Base-by-base conservation (phyloP, 1,140 invertebrate species). In the Euborellia annulipes region DNA sequence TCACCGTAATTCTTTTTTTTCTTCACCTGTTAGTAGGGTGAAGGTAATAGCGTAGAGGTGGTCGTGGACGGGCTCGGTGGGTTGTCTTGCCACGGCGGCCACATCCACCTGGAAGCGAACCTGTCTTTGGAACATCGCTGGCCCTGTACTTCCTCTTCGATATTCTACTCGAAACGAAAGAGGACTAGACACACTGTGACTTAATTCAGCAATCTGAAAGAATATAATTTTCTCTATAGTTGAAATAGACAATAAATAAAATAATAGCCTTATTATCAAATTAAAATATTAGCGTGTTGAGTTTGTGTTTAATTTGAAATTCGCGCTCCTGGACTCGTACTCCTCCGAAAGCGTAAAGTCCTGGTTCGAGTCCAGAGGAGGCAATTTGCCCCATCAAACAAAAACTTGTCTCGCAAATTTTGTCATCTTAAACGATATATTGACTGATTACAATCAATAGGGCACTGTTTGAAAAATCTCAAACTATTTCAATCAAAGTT, bases 81-180 rank as follows among this genome's bases (percentile, higher is more conserved):
- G 23, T 57, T 78, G 71, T 55, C 81, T 78, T 22, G 76, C 76
- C 56, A 79, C 78, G 27, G 76, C 73, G 37, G 76, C 76, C 51
- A 79, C 77, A 58, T 78, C 79, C 36, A 90, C 86, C 72, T 96
- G 90, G 68, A 97, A 94, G 46, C 90, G 70, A 13, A 97, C 90
- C 68, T 95, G 92, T 49, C 93, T 70, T 58, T 95, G 91, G 62
- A 98, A 96, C 85, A 97, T 91, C 23, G 84, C 82, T 9, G 91
- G 87, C 19, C 85, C 87, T 43, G 90, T 85, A 8, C 80, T 83
- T 16, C 89, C 91, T 37, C 93, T 70, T 59, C 93, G 89, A 67
- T 98, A 98, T 59, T 99, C 95, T 32, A 98, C 92, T 50, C 87
- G 78, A 67, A 98, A 99, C 2, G 91, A 94, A 73, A 94, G 93